Percentiles rank a stretch among this genome's conserved stretches.
Evolutionary conservation across 2,888 invertebrate species (phyloP).

Genomic region (Dynastes hyllus): DNA sequence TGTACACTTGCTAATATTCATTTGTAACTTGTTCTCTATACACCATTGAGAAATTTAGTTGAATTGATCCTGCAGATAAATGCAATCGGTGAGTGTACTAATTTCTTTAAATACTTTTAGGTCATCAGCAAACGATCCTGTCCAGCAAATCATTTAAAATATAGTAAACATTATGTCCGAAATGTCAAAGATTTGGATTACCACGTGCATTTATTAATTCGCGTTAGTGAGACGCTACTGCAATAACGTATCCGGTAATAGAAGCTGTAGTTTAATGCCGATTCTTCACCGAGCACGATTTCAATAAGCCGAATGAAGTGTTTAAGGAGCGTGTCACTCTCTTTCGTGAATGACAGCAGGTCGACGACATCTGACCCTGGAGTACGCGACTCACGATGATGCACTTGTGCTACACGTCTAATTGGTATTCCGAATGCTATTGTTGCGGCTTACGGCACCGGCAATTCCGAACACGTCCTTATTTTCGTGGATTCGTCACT

Average conservation of each 20-base stretch:
- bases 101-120: too few species aligned
- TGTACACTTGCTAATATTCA: too few species aligned
- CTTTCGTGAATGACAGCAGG: constrained; percentile 37
- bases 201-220: too few species aligned
- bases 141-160: too few species aligned
- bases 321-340: constrained; percentile 44
- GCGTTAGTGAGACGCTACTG: background rate
- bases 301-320: constrained; percentile 47
- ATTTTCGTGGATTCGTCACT: constrained; percentile 32
- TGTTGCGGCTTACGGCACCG: constrained; percentile 16
- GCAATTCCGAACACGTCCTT: constrained; percentile 1
- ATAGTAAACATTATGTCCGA: too few species aligned
- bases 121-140: too few species aligned
- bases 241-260: constrained; percentile 1
- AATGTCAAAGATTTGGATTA: too few species aligned
- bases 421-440: constrained; percentile 39
- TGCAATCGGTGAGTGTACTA: too few species aligned
- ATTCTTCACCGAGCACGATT: constrained; percentile 33
- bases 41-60: too few species aligned
- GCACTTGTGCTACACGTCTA: constrained; percentile 30
- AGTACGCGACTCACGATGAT: constrained; percentile 28
- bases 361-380: constrained; percentile 48
- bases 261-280: background rate
- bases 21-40: too few species aligned
- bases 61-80: too few species aligned